phyloP scores from a whole-genome alignment of 2,797 vertebrate species.

The Florisuga fusca region DNA sequence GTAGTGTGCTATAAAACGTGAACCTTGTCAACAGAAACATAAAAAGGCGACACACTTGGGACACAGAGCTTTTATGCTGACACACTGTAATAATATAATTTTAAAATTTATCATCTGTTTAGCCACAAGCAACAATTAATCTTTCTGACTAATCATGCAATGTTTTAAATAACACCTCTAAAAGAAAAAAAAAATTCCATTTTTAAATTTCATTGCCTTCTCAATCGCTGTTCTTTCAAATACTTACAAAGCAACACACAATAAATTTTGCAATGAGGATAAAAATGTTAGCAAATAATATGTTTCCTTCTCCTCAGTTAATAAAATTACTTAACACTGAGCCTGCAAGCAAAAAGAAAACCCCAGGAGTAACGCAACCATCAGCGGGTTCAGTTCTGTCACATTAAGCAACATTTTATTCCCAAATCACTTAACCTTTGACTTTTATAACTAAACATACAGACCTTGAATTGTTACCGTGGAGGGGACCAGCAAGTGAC shows the following conservation, averaged over 20 bases:
- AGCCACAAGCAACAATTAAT: conserved; percentile 81
- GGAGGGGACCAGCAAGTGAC: conserved; percentile 2
- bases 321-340: conserved; percentile 82
- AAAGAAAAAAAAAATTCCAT: conserved; percentile 54
- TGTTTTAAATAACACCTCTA: conserved; percentile 73
- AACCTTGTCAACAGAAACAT: conserved; percentile 84
- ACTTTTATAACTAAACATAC: conserved; percentile 74
- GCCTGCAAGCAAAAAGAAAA: conserved; percentile 68
- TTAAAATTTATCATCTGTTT: conserved; percentile 83
- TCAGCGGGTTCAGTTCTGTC: conserved; percentile 73
- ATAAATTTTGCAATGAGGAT: conserved; percentile 75
- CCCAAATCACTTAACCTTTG: conserved; percentile 82
- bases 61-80: conserved; percentile 79
- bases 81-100: conserved; percentile 80
- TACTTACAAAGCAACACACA: conserved; percentile 54
- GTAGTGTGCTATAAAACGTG: conserved; percentile 79
- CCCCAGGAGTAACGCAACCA: conserved; percentile 69
- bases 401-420: conserved; percentile 80
- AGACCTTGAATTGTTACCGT: conserved; percentile 49
- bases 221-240: background rate
- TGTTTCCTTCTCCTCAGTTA: conserved; percentile 74
- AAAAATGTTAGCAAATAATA: conserved; percentile 77
- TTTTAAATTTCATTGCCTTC: conserved; percentile 66
- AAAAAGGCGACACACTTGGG: conserved; percentile 81
- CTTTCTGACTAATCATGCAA: conserved; percentile 73